These are phyloP conservation scores for Drosophila paramelanica DNA, from an alignment of 2,888 invertebrate species.

Conservation along the genomic window DNA sequence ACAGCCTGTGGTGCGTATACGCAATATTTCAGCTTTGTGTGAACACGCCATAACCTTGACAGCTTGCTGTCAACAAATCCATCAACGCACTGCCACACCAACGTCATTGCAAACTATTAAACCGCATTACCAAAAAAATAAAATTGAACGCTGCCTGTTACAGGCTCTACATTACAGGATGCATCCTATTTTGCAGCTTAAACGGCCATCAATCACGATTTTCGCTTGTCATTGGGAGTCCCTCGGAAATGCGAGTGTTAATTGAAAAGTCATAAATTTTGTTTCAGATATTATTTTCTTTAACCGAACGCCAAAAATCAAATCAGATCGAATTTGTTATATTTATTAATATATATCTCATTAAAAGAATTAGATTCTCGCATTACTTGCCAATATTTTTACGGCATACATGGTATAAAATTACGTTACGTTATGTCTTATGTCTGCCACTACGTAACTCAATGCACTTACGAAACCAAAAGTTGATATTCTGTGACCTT, in stretches of 20 bases:
- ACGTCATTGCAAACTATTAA: neutral
- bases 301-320: too few relatives aligned
- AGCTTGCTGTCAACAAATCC: neutral
- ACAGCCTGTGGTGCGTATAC: neutral
- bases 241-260: neutral
- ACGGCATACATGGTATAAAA: too few relatives aligned
- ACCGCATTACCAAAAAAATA: neutral
- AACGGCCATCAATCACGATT: neutral
- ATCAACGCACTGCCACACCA: neutral
- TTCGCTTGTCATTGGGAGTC: neutral
- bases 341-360: too few relatives aligned
- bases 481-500: neutral
- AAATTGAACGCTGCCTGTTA: neutral
- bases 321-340: too few relatives aligned
- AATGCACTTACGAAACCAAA: neutral
- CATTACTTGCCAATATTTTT: too few relatives aligned
- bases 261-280: neutral
- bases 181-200: neutral
- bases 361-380: too few relatives aligned
- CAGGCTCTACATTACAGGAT: neutral
- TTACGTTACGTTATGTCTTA: neutral
- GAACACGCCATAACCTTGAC: too few relatives aligned
- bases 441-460: too few relatives aligned
- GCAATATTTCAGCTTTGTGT: neutral
- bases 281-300: neutral